Evolutionary conservation across 2,113 vertebrate genomes (phyloP).

Genomic region (Trinectes maculatus): DNA sequence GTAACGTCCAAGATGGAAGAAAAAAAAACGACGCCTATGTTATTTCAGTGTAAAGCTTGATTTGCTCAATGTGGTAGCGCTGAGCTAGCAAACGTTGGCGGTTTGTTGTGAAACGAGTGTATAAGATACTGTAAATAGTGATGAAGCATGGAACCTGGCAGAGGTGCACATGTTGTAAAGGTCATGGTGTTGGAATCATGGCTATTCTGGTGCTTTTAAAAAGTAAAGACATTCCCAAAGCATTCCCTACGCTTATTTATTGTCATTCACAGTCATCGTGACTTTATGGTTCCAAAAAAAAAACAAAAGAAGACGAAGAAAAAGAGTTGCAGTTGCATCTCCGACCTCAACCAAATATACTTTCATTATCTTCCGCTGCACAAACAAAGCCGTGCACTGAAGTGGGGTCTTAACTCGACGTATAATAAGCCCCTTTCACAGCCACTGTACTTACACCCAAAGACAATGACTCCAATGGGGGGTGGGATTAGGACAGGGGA

Average conservation of each 20-base stretch:
- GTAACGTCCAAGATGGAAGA: conserved; percentile 45
- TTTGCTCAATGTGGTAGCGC: conserved; percentile 24
- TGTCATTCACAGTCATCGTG: neutral
- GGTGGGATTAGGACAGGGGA: conserved; percentile 67
- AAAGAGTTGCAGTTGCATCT: conserved; percentile 2
- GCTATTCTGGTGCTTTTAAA: conserved; percentile 70
- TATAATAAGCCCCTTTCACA: conserved; percentile 84
- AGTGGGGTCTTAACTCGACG: conserved; percentile 71
- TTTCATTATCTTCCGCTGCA: conserved; percentile 81
- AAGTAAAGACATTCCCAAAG: conserved; percentile 67
- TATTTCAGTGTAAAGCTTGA: conserved; percentile 38
- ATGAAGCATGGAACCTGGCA: conserved; percentile 53
- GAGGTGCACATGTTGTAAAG: conserved; percentile 58
- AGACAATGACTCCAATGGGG: conserved; percentile 81
- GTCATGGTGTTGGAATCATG: conserved; percentile 54
- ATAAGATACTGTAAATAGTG: conserved; percentile 65
- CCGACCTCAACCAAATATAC: conserved; percentile 76
- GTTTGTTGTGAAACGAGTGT: conserved; percentile 63
- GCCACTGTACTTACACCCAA: conserved; percentile 80
- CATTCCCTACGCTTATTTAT: conserved; percentile 39
- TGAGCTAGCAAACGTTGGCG: conserved; percentile 24
- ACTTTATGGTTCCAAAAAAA: too few relatives aligned
- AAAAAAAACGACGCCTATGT: conserved; percentile 48
- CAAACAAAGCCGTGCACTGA: conserved; percentile 82
- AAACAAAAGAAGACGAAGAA: conserved; percentile 11